Conservation (phyloP, 2,113 vertebrate species). For the Oplegnathus fasciatus region DNA sequence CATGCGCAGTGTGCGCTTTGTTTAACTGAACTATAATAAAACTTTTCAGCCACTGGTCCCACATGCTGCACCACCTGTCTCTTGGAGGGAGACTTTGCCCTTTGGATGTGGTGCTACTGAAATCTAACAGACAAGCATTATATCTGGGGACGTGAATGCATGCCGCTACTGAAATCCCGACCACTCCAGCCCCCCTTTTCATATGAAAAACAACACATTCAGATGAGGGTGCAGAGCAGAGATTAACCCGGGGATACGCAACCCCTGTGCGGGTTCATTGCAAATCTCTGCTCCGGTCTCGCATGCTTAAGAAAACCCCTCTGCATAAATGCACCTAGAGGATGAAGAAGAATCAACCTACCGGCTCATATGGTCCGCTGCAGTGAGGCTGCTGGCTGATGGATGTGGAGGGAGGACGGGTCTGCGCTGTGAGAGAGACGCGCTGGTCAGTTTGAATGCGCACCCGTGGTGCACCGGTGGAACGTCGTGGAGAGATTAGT, state of each 20-base stretch:
- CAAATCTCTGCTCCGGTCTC: background rate
- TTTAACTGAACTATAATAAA: constrained; percentile 8
- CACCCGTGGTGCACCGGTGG: constrained; percentile 67
- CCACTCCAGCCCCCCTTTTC: too few species aligned
- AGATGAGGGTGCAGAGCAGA: background rate
- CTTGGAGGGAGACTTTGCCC: background rate
- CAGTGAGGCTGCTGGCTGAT: constrained; percentile 14
- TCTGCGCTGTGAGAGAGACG: constrained; percentile 43
- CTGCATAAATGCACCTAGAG: background rate
- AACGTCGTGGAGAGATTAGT: constrained; percentile 19
- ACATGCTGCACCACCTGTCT: background rate
- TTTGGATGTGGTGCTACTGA: background rate
- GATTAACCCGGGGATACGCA: background rate
- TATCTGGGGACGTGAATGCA: background rate
- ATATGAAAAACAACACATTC: background rate
- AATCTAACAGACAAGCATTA: background rate
- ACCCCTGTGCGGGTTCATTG: background rate
- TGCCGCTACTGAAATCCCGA: background rate
- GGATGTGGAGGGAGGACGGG: constrained; percentile 1
- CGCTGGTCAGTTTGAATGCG: constrained; percentile 81
- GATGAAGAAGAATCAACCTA: constrained; percentile 41
- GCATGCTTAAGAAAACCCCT: background rate
- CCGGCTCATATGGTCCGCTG: constrained; percentile 32
- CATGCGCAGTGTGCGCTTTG: background rate
- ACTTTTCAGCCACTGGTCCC: constrained; percentile 34